Evolutionary conservation across 2,113 vertebrate genomes (phyloP).

Genomic region (Heliornis fulica): DNA sequence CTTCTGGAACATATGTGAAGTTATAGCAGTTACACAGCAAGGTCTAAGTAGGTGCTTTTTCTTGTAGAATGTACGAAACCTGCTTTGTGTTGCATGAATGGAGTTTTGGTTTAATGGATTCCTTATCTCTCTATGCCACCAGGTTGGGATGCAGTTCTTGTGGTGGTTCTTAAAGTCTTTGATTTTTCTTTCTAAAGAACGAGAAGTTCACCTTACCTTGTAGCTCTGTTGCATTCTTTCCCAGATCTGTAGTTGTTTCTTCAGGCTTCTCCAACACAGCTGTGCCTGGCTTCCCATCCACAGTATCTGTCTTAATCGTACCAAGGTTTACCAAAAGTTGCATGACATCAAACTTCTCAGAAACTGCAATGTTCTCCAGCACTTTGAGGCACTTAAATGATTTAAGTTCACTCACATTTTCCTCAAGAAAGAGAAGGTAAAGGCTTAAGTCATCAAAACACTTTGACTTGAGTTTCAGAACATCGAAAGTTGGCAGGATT

Average conservation of each 20-base stretch:
- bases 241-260: not conserved
- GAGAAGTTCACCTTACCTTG: conserved; percentile 57
- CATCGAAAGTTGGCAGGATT: conserved; percentile 86
- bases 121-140: not conserved
- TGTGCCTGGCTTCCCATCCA: conserved; percentile 75
- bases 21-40: not conserved
- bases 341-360: conserved; percentile 83
- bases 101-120: not conserved
- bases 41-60: not conserved
- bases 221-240: conserved; percentile 40
- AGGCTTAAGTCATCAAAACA: conserved; percentile 90
- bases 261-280: not conserved
- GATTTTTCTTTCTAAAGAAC: not conserved
- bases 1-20: not conserved
- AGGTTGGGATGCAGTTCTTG: not conserved
- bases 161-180: not conserved
- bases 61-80: not conserved
- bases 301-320: conserved; percentile 85
- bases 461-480: conserved; percentile 78
- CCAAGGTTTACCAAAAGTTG: conserved; percentile 84
- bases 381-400: conserved; percentile 94
- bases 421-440: conserved; percentile 91
- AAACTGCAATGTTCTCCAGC: conserved; percentile 86
- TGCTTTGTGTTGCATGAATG: not conserved
- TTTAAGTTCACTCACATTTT: conserved; percentile 92